phyloP scores from a whole-genome alignment of 1,140 invertebrate genomes.

The Halictus rubicundus region DNA sequence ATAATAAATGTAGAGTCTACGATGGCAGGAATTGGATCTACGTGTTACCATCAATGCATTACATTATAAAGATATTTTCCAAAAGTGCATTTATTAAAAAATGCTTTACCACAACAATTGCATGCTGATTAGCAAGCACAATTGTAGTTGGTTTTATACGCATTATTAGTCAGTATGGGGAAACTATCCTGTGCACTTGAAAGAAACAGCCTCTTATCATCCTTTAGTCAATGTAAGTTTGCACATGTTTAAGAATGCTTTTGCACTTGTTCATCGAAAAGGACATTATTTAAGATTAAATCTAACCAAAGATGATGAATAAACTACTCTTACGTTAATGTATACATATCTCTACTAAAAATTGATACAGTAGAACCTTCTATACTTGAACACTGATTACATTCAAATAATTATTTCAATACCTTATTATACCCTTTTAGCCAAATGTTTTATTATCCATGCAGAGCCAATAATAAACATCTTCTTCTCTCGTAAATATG shows the following conservation, averaged over 20 bases:
- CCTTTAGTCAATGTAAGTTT: constrained; percentile 63
- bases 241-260: constrained; percentile 57
- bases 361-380: not conserved
- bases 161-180: constrained; percentile 50
- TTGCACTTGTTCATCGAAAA: constrained; percentile 31
- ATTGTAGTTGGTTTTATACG: constrained; percentile 51
- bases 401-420: too few species aligned
- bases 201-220: constrained; percentile 77
- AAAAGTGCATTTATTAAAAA: constrained; percentile 41
- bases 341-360: not conserved
- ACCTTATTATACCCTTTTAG: too few species aligned
- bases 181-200: constrained; percentile 63
- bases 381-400: too few species aligned
- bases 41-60: constrained; percentile 19
- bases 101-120: constrained; percentile 55
- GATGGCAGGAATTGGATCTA: constrained; percentile 36
- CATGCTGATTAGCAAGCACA: constrained; percentile 56
- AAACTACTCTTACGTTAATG: not conserved
- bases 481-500: too few species aligned
- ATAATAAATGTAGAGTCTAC: not conserved
- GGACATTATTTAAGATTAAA: constrained; percentile 10
- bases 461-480: too few species aligned
- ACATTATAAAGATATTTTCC: not conserved
- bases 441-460: too few species aligned
- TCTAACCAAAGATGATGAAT: constrained; percentile 1